Base-by-base conservation (phyloP, 2,797 vertebrate species). In the Falco columbarius region DNA sequence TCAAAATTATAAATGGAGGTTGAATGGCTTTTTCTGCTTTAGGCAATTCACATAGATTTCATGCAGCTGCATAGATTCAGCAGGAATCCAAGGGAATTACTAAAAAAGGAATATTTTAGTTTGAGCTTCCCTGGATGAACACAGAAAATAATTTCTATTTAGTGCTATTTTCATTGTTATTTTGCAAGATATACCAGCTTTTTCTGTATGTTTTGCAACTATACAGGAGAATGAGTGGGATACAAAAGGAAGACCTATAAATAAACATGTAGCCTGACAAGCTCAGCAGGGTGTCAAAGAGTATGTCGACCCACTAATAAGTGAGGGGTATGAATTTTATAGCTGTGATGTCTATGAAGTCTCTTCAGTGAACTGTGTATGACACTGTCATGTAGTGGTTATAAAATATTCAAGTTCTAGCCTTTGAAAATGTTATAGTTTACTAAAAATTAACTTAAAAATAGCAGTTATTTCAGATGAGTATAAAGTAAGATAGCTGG, bases 331-430 rank as follows among this genome's bases (percentile, higher is more conserved):
- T 75, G 71, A 90, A 89, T 93, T 84, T 86, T 73, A 71, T 76
- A 76, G 40, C 59, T 76, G 23, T 63, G 40, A 82, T 47, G 10
- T 42, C 44, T 63, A 66, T 52, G 59, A 86, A 90, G 80, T 44
- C 46, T 84, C 76, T 81, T 76, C 29, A 63, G 52, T 85, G 77
- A 94, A 63, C n/a, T 81, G 29, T 40, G 29, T 79, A 26, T 86
- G 87, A 72, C 42, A 51, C 20, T 72, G 74, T 46, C 54, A 59
- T 79, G 51, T 66, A 77, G 90, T 3, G 2, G 20, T 79, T 86
- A 82, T 90, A 89, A 97, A 85, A 93, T 81, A 81, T 80, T 93
- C 65, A 77, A 32, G 59, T 86, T 62, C 23, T 74, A 54, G 22
- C 32, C 38, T 68, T 95, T 75, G 54, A 58, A 94, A 94, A 88